phyloP scores from a whole-genome alignment of 2,888 invertebrate genomes.

The Fragum fragum region DNA sequence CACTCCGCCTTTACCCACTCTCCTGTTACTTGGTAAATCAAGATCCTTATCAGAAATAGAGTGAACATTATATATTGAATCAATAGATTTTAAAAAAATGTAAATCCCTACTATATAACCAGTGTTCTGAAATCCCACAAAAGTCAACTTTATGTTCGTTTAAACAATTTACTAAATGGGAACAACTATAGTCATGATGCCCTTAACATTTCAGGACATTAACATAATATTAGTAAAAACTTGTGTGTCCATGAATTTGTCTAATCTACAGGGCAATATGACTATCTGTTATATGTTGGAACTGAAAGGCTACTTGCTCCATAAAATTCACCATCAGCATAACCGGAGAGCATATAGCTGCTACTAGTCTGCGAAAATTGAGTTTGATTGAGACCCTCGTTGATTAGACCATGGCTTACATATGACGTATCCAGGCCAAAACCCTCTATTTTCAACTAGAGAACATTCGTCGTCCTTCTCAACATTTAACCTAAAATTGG shows the following conservation, averaged over 20 bases:
- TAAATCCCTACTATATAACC: constrained; percentile 3
- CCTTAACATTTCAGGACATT: constrained; percentile 5
- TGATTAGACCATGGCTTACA: constrained; percentile 1
- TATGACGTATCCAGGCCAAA: constrained; percentile 3
- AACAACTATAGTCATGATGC: constrained; percentile 9
- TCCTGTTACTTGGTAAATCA: constrained; percentile 1
- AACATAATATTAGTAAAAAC: background rate
- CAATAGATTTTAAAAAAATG: background rate
- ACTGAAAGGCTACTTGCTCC: background rate
- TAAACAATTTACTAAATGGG: background rate
- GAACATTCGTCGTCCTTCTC: background rate
- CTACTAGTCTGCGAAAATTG: background rate
- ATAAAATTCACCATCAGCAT: constrained; percentile 3
- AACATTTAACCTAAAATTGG: background rate
- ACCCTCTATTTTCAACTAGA: background rate
- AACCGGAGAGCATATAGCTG: background rate
- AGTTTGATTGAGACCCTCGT: background rate
- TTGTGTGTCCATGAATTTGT: constrained; percentile 4
- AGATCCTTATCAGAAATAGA: constrained; percentile 1
- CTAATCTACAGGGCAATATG: background rate
- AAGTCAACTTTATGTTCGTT: background rate
- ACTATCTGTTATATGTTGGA: constrained; percentile 7
- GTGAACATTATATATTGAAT: background rate
- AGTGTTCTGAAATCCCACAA: constrained; percentile 3
- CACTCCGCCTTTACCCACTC: constrained; percentile 2